These are phyloP conservation scores for Xenopus laevis DNA, from an alignment of 2,113 vertebrate genomes.

Conservation along the genomic window DNA sequence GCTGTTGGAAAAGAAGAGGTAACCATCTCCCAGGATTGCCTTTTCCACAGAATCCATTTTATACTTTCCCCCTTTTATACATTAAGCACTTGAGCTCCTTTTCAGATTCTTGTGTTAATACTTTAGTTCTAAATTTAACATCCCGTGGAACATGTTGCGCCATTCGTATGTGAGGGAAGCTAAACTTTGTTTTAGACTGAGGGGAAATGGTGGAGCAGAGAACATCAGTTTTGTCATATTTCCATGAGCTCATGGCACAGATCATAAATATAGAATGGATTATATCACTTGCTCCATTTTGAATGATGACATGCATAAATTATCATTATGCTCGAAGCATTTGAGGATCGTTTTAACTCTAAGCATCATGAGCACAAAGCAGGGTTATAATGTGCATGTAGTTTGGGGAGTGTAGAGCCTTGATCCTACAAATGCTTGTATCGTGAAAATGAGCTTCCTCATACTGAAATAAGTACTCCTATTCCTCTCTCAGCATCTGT, in stretches of 20 bases:
- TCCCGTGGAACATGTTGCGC: not conserved
- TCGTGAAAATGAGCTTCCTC: too few species aligned
- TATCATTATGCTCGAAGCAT: too few species aligned
- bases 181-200: not conserved
- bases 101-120: not conserved
- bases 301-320: too few species aligned
- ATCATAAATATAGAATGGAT: slow-evolving; percentile 23
- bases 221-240: not conserved
- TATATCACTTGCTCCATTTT: not conserved
- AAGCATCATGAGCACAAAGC: too few species aligned
- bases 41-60: slow-evolving; percentile 22
- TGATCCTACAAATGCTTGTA: too few species aligned
- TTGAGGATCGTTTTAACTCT: too few species aligned
- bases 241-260: slow-evolving; percentile 42
- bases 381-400: too few species aligned
- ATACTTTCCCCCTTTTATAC: not conserved
- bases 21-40: slow-evolving; percentile 50
- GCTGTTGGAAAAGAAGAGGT: slow-evolving; percentile 66
- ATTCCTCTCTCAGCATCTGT: too few species aligned
- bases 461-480: too few species aligned
- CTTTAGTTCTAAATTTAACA: not conserved
- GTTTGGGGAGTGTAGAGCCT: too few species aligned
- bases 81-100: not conserved
- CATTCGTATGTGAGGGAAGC: not conserved
- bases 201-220: not conserved